A percentile compares a stretch with the other conserved stretches of the same genome.
phyloP scores from a whole-genome alignment of 2,113 vertebrate species.

The Notiomystis cincta region DNA sequence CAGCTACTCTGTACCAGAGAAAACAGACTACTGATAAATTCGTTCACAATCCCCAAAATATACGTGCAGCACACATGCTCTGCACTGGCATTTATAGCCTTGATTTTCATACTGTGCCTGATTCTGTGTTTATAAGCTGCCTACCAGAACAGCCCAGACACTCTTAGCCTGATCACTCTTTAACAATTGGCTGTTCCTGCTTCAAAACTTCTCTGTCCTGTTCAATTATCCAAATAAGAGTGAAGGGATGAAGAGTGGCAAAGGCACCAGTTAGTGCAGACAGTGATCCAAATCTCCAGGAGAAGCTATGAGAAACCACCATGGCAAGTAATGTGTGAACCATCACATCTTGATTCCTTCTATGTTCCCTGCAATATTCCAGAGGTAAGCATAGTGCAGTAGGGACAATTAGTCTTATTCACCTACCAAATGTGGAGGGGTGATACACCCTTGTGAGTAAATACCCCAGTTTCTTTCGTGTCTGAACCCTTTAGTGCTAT shows the following conservation, averaged over 20 bases:
- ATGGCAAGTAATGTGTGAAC: not conserved
- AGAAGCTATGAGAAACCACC: not conserved
- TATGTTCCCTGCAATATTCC: not conserved
- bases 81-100: not conserved
- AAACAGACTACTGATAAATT: not conserved
- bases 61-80: not conserved
- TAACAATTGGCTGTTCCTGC: not conserved
- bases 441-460: not conserved
- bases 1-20: not conserved
- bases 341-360: not conserved
- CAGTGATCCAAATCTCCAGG: not conserved
- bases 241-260: not conserved
- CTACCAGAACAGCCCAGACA: not conserved
- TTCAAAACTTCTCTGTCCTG: not conserved
- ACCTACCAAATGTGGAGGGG: not conserved
- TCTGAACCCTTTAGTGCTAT: not conserved
- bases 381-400: not conserved
- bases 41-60: not conserved
- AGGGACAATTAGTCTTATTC: not conserved
- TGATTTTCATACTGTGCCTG: not conserved
- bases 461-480: not conserved
- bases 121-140: not conserved
- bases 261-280: not conserved
- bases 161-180: not conserved
- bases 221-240: not conserved